phyloP scores from a whole-genome alignment of 2,797 vertebrate species.

The Karalla daura region DNA sequence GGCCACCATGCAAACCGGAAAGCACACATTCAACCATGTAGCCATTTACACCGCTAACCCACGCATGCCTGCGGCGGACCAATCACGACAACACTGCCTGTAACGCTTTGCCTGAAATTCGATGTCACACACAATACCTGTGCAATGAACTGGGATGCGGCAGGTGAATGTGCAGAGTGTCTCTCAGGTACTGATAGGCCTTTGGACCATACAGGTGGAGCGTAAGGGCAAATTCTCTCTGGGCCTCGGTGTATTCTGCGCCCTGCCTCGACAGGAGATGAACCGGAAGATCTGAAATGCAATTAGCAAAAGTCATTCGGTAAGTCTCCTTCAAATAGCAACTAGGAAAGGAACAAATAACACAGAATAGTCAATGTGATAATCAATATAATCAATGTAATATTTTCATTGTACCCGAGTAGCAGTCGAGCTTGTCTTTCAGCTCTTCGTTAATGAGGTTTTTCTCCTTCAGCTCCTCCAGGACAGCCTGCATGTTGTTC shows the following conservation, averaged over 20 bases:
- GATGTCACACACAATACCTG: background rate
- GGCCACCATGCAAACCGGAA: background rate
- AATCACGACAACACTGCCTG: background rate
- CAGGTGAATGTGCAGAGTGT: background rate
- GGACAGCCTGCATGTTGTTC: no score
- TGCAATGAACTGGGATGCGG: conserved; percentile 2
- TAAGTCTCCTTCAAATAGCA: background rate
- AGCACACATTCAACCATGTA: background rate
- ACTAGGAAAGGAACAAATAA: background rate
- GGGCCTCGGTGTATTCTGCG: background rate
- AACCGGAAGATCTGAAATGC: background rate
- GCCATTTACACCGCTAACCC: background rate
- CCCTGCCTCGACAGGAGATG: background rate
- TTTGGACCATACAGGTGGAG: conserved; percentile 11
- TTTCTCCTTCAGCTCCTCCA: no score
- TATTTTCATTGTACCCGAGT: background rate
- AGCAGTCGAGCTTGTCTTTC: background rate
- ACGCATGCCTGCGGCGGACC: background rate
- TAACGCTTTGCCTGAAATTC: background rate
- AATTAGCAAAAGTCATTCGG: background rate
- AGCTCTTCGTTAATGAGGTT: background rate
- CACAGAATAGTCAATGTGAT: background rate
- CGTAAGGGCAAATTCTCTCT: background rate
- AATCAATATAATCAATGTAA: background rate
- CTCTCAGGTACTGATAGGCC: background rate